Base-by-base conservation (phyloP, 1,140 invertebrate species). In the Rhopalosiphum maidis region DNA sequence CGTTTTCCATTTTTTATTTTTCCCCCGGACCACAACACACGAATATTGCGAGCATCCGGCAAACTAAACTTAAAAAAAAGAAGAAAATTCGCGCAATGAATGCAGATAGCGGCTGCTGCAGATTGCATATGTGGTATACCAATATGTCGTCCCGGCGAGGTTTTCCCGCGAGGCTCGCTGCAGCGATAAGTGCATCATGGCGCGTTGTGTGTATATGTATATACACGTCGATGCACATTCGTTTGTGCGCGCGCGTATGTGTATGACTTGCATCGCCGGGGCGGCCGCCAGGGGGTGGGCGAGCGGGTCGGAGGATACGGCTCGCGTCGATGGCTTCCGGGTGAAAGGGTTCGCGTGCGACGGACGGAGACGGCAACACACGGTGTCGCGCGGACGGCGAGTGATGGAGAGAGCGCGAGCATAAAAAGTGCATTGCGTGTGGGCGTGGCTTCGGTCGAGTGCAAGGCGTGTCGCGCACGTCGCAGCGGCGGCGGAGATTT, bases 391-490 rank as follows among this genome's bases (percentile, higher is more conserved):
- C 46, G 86, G 30, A 41, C 18, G 8, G 30, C 46, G 41, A 1
- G 90, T 35, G 60, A 21, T 9, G 18, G 55, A 43, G 23, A 46
- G 30, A 30, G 22, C 41, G 51, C 25, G 7, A 35, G n/a, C 25
- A 22, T 43, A n/a, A 41, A 91, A 91, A 91, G 90, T 82, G 90
- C 90, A 82, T 82, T 82, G 90, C 55, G 25, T 15, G 86, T 91
- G 90, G 90, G 90, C 90, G 90, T 91, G 90, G 90, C 55, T 8
- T 35, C 37, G 55, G 18, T 41, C 21, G 54, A 68, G 89, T 82
- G 60, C 90, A 48, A 91, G 90, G 90, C 90, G 90, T 91, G 90
- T 91, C 90, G 41, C 60, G 90, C 90, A 37, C 89, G 22, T 35
- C 51, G 25, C 89, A 23, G 4, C 54, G 30, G 25, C n/a, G 46